Evolutionary conservation across 1,140 invertebrate genomes (phyloP), one percentile per base, ranked within the genome.

Genomic region (Lordiphosa collinella): DNA sequence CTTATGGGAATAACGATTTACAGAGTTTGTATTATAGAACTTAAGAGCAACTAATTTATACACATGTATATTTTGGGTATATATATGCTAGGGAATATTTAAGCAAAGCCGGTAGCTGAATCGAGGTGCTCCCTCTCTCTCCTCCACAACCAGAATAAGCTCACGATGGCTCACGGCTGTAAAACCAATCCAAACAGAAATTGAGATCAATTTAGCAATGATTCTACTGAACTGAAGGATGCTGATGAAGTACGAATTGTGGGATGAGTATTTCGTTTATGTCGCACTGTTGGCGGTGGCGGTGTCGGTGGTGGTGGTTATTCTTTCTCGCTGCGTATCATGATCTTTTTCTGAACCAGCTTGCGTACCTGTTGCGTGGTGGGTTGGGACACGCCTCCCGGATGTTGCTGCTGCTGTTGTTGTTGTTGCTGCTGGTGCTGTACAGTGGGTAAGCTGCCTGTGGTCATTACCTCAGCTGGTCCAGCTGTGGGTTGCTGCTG

Each of bases 311-410:
- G 41, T 44, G 41, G 22, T 48, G 35, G 52, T 76, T 86, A 86
- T 66, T 88, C 84, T 78, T 87, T 87, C 50, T 89, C 85, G 70
- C 66, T 89, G 63, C 87, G 76, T 57, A 89, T 87, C 82, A 89
- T 78, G 51, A 89, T 87, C 76, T 88, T 88, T 80, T 89, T 89
- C 64, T 89, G 88, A 47, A 89, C 86, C 82, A 89, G 59, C 55
- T 84, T 89, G 51, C 87, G 86, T 74, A 89, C 87, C 67, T 89
- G 87, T 76, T 88, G 87, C 48, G 84, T 69, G 16, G 87, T 78
- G 10, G 61, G 75, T 31, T 76, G 72, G 2, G 60, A 66, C 16
- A 70, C 41, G 31, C 40, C 59, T 25, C 65, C 73, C 34, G 52
- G 48, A 12, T 50, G 63, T 5, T 84, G 74, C 13, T 61, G 58